Evolutionary conservation across 2,888 invertebrate genomes (phyloP).

Genomic region (Lypha dubia): DNA sequence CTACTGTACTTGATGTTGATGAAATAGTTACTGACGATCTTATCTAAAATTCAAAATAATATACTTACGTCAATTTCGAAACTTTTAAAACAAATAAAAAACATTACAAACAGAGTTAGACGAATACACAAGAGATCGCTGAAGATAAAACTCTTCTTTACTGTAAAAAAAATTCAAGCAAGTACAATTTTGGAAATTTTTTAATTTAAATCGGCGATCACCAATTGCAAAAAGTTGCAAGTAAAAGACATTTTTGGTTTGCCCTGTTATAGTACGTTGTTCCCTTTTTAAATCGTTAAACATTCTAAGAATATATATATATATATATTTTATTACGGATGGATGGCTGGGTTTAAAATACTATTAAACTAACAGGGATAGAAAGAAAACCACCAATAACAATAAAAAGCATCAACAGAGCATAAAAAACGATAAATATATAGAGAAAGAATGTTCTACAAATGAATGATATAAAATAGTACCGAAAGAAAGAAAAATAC

Average conservation of each 20-base stretch:
- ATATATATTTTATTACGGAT: slow-evolving; percentile 13
- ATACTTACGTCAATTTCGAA: no score
- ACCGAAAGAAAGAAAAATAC: slow-evolving; percentile 1
- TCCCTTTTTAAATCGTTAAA: slow-evolving; percentile 4
- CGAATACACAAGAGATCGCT: not conserved
- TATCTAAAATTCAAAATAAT: no score
- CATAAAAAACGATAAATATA: not conserved
- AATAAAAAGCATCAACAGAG: slow-evolving; percentile 20
- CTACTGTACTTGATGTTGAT: not conserved
- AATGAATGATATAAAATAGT: slow-evolving; percentile 30
- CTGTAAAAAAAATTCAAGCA: not conserved
- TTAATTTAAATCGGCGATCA: not conserved
- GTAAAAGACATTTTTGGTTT: not conserved
- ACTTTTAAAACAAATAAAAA: no score
- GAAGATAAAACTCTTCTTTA: no score
- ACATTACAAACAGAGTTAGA: no score
- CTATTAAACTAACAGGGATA: slow-evolving; percentile 41
- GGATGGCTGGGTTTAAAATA: slow-evolving; percentile 41
- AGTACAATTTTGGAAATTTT: no score
- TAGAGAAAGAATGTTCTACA: not conserved
- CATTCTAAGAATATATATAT: slow-evolving; percentile 19
- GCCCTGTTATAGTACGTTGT: not conserved
- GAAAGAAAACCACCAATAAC: slow-evolving; percentile 42
- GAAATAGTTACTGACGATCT: no score
- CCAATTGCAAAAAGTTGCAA: not conserved